Evolutionary conservation across 2,888 invertebrate genomes (phyloP).

Genomic region (Agonopterix alstromeriana): DNA sequence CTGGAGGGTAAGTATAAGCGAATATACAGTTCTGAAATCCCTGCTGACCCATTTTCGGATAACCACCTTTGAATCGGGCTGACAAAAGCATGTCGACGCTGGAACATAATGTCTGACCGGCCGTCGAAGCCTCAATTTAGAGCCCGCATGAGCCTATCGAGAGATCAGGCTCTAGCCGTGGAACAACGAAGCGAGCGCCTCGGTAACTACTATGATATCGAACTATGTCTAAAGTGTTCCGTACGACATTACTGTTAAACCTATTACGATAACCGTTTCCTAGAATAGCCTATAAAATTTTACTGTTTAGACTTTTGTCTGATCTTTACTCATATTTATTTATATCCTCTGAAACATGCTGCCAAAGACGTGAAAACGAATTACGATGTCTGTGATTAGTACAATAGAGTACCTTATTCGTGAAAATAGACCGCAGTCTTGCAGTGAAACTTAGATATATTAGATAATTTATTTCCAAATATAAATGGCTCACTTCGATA

Average conservation of each 20-base stretch:
- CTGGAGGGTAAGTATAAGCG: conserved; percentile 33
- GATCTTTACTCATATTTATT: not conserved
- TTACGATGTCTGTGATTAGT: no score
- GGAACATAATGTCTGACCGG: conserved; percentile 57
- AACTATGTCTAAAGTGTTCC: conserved; percentile 1
- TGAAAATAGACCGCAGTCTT: no score
- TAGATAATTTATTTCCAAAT: no score
- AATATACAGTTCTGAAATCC: conserved; percentile 51
- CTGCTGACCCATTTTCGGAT: conserved; percentile 60
- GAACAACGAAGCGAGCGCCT: conserved; percentile 25
- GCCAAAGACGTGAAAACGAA: no score
- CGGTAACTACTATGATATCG: conserved; percentile 1
- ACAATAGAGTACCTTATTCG: no score
- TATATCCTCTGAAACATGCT: no score
- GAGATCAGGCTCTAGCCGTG: conserved; percentile 28
- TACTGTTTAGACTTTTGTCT: conserved; percentile 4
- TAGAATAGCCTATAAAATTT: conserved; percentile 34
- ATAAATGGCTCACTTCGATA: no score
- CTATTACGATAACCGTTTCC: conserved; percentile 34
- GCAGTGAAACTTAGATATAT: no score
- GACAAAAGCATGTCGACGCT: conserved; percentile 66
- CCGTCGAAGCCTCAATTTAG: conserved; percentile 55
- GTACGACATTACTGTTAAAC: conserved; percentile 28
- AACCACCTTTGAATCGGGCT: conserved; percentile 61
- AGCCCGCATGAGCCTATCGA: conserved; percentile 57